Base-by-base conservation (phyloP, 2,113 vertebrate genomes). In the Hemichromis elongatus region DNA sequence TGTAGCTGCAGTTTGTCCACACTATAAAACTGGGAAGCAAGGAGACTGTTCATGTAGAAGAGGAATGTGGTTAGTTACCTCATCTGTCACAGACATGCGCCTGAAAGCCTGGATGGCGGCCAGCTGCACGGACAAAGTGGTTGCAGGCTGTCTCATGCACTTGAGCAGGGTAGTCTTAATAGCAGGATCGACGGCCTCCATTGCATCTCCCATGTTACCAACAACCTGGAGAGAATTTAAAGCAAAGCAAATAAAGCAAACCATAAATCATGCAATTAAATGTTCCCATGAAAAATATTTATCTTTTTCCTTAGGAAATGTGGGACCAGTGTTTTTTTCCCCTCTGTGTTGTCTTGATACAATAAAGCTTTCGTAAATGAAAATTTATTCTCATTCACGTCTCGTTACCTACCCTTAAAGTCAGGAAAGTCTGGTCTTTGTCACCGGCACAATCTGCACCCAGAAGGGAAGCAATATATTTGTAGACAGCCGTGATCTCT, bases 81-180 rank as follows among this genome's bases (percentile, higher is more conserved):
- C 97, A 28, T 97, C 96, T 4, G 93, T 96, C 50, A 96, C 6
- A 47, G 92, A 88, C 97, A 99, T 98, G 89, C 96, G 97, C 83
- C 97, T 96, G 90, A 99, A 96, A 35, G 98, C 97, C 92, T 98
- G 97, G 92, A 99, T 96, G 73, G 98, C 97, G 59, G 98, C 96
- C 88, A 98, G 97, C 94, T 99, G 98, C 91, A 98, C 96, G 4
- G 95, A 90, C 83, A 94, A 85, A 1, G 97, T 96, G 57, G 96
- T 95, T 45, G 93, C 83, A 52, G 95, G 92, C 26, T 96, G 97
- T 91, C 93, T 94, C 92, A 98, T 95, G 66, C 98, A 99, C 14
- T 94, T 95, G 80, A 97, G 86, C 63, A 99, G 79, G 4, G 90
- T 92, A 61, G 93, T 89, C 77, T 96, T 97, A 57, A 99, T 89